phyloP scores from a whole-genome alignment of 2,797 vertebrate genomes.

The Erpetoichthys calabaricus region DNA sequence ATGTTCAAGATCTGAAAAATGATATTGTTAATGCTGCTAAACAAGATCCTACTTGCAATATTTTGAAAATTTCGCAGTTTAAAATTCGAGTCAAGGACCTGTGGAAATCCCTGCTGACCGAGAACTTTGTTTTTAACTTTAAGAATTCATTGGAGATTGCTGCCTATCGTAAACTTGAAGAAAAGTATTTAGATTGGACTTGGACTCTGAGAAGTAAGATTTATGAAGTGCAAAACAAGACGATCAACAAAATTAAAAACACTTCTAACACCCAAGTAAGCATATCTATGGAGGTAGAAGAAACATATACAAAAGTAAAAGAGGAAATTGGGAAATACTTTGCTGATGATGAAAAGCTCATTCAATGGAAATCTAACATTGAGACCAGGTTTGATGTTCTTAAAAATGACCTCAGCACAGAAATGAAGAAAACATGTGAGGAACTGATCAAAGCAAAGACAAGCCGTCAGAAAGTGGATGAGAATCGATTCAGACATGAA shows the following conservation, averaged over 20 bases:
- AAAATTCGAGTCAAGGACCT: constrained; percentile 34
- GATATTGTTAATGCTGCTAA: constrained; percentile 25
- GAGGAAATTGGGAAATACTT: constrained; percentile 31
- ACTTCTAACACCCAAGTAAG: too few species aligned
- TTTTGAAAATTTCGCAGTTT: constrained; percentile 36
- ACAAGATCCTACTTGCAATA: constrained; percentile 13
- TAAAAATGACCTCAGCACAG: constrained; percentile 22
- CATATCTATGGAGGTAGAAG: constrained; percentile 6
- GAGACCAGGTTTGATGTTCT: constrained; percentile 23
- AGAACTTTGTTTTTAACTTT: constrained; percentile 58
- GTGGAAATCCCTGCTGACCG: constrained; percentile 46
- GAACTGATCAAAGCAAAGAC: constrained; percentile 15
- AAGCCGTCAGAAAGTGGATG: constrained; percentile 17
- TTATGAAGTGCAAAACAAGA: constrained; percentile 27
- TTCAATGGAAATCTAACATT: constrained; percentile 33
- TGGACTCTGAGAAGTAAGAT: constrained; percentile 42
- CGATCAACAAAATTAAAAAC: constrained; percentile 30
- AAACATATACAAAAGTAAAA: constrained; percentile 15
- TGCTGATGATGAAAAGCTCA: constrained; percentile 25
- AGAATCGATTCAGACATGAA: constrained; percentile 20
- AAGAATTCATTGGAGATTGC: constrained; percentile 47
- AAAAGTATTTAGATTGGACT: constrained; percentile 32
- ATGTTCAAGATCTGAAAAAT: constrained; percentile 41
- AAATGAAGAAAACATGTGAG: constrained; percentile 18
- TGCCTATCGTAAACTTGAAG: constrained; percentile 40